These are phyloP conservation scores for Muscidifurax raptorellus DNA, from an alignment of 1,140 invertebrate species.

Conservation along the genomic window DNA sequence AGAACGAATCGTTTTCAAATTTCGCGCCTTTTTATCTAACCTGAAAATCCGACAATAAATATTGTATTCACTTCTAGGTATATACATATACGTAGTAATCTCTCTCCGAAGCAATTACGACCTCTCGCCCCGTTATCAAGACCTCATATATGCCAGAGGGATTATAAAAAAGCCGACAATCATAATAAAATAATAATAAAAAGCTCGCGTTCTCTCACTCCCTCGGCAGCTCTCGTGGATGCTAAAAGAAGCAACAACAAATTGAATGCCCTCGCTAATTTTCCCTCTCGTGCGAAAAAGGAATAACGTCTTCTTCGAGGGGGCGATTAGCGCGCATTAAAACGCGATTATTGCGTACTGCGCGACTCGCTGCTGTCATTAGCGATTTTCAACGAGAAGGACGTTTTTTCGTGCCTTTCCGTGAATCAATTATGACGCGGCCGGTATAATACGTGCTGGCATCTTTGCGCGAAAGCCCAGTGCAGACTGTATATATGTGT, in stretches of 20 bases:
- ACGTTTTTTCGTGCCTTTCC: constrained; percentile 40
- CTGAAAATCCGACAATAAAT: too few relatives aligned
- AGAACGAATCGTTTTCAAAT: not conserved
- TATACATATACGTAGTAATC: not conserved
- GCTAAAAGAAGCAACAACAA: not conserved
- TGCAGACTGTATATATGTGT: not conserved
- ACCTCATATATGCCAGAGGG: not conserved
- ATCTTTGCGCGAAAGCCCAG: not conserved
- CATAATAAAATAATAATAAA: not conserved
- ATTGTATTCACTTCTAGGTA: too few relatives aligned
- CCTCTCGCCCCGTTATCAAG: not conserved
- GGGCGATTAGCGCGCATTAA: not conserved
- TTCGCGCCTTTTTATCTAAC: not conserved
- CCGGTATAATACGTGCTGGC: constrained; percentile 39
- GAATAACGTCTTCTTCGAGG: not conserved
- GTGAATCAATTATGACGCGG: constrained; percentile 55
- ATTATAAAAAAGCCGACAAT: constrained; percentile 5
- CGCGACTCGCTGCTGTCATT: constrained; percentile 37
- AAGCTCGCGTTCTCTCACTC: not conserved
- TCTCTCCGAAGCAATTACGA: not conserved
- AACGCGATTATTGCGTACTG: constrained; percentile 14
- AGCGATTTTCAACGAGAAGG: constrained; percentile 49
- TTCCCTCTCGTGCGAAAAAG: not conserved
- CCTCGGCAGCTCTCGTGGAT: not conserved
- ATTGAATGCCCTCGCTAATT: not conserved